A percentile compares a stretch with the other conserved stretches of the same genome.
Evolutionary conservation across 2,113 vertebrate genomes (phyloP).

Genomic region (Stigmatopora argus): DNA sequence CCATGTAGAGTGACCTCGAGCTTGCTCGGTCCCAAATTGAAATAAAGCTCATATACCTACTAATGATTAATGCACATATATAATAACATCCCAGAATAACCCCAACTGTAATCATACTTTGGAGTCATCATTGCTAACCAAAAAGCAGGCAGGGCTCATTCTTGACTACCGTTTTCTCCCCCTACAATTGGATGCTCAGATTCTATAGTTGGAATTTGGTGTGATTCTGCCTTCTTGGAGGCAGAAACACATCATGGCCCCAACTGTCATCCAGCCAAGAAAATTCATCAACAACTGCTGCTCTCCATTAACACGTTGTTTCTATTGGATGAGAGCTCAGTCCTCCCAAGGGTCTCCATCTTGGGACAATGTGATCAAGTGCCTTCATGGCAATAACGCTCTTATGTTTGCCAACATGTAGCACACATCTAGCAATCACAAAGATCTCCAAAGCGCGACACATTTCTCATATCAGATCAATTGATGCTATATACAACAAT

Average conservation of each 20-base stretch:
- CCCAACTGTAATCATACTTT: slow-evolving; percentile 9
- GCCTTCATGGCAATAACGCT: slow-evolving; percentile 17
- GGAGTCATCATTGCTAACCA: neutral
- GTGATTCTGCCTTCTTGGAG: slow-evolving; percentile 7
- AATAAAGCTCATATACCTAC: too few relatives aligned
- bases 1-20: too few relatives aligned
- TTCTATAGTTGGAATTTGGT: slow-evolving; percentile 13
- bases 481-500: slow-evolving; percentile 7
- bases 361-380: slow-evolving; percentile 6
- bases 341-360: neutral
- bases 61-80: too few relatives aligned
- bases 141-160: neutral
- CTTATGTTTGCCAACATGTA: slow-evolving; percentile 15
- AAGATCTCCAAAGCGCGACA: slow-evolving; percentile 20
- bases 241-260: slow-evolving; percentile 13
- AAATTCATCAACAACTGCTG: slow-evolving; percentile 7
- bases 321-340: slow-evolving; percentile 13
- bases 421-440: neutral
- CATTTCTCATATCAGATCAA: slow-evolving; percentile 11
- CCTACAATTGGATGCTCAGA: neutral
- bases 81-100: too few relatives aligned
- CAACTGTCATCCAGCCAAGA: slow-evolving; percentile 13
- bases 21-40: too few relatives aligned
- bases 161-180: slow-evolving; percentile 7
- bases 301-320: slow-evolving; percentile 10